Evolutionary conservation across 2,797 vertebrate species (phyloP).

Genomic region (Poeciliopsis paucimaculata): DNA sequence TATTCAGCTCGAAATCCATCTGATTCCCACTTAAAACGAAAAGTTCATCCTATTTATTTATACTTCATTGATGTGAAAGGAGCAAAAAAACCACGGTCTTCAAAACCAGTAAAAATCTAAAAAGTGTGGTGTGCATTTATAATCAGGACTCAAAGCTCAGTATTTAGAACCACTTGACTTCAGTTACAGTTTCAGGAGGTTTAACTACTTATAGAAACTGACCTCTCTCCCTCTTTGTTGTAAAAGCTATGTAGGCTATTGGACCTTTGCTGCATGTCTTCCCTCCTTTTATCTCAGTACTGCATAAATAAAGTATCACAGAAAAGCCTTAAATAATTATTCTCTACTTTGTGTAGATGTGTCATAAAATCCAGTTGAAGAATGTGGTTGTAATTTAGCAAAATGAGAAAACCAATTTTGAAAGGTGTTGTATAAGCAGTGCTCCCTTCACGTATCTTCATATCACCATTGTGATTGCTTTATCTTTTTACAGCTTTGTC

Average conservation of each 20-base stretch:
- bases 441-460: background rate
- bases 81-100: background rate
- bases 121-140: background rate
- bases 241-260: background rate
- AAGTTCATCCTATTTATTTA: background rate
- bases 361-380: background rate
- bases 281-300: background rate
- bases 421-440: background rate
- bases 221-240: background rate
- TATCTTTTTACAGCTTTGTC: background rate
- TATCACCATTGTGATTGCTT: background rate
- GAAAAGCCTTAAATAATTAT: background rate
- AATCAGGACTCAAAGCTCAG: background rate
- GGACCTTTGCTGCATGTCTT: background rate
- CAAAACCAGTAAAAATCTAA: background rate
- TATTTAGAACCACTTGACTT: background rate
- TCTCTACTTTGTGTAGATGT: background rate
- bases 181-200: background rate
- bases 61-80: background rate
- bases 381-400: background rate
- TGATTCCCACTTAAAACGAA: background rate
- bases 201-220: background rate
- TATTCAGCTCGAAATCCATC: background rate
- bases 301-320: background rate
- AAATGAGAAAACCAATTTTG: background rate